Conservation (phyloP, 2,113 vertebrate species). For the Dolichallabes microphthalmus region DNA sequence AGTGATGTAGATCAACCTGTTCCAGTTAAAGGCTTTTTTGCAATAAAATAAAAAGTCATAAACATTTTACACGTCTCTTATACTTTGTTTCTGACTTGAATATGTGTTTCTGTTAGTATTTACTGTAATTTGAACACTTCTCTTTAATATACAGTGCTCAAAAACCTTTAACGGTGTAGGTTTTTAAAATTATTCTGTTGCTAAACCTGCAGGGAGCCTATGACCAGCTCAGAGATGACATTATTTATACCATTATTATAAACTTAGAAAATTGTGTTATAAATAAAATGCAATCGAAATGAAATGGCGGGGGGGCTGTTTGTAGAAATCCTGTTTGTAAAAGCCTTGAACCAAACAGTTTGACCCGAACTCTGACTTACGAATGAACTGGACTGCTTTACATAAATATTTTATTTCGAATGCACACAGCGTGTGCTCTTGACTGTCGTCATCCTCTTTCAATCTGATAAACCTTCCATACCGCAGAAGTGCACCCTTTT, state of each 20-base stretch:
- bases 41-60: not conserved
- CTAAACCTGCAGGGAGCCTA: not conserved
- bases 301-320: not conserved
- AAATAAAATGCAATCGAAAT: not conserved
- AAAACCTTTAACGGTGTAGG: not conserved
- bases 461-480: not conserved
- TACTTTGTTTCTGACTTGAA: not conserved
- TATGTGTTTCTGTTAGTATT: not conserved
- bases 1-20: not conserved
- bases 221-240: not conserved
- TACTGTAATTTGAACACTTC: not conserved
- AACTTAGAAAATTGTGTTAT: not conserved
- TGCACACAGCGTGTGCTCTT: not conserved
- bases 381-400: not conserved
- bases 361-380: not conserved
- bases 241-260: not conserved
- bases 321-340: not conserved
- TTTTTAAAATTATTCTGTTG: not conserved
- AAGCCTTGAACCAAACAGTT: not conserved
- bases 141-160: not conserved
- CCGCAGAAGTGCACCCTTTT: not conserved
- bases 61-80: not conserved
- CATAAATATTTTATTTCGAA: not conserved
- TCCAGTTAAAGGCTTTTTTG: not conserved
- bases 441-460: not conserved